phyloP scores from a whole-genome alignment of 1,140 invertebrate species.

The Melipona quadrifasciata region DNA sequence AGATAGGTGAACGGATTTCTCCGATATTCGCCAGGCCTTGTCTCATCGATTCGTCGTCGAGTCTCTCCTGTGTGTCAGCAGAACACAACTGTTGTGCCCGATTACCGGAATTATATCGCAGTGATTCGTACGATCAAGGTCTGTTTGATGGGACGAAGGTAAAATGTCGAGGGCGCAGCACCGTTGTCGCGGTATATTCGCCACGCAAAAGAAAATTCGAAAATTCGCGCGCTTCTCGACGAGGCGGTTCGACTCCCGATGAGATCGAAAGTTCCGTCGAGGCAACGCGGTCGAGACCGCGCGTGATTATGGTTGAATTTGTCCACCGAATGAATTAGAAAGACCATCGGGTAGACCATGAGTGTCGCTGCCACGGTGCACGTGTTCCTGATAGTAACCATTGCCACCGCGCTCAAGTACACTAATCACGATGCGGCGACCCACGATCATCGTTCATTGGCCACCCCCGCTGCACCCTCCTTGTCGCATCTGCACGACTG shows the following conservation, averaged over 20 bases:
- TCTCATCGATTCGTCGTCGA: too few species aligned
- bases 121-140: neutral
- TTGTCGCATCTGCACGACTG: neutral
- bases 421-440: conserved; percentile 29
- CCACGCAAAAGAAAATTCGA: neutral
- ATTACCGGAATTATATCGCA: neutral
- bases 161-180: conserved; percentile 4
- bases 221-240: neutral
- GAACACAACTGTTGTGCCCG: neutral
- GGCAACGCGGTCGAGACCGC: neutral
- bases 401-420: conserved; percentile 20
- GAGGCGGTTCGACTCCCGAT: conserved; percentile 1
- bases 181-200: neutral
- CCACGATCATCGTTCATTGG: conserved; percentile 6
- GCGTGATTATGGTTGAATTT: conserved; percentile 10
- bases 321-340: neutral
- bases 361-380: conserved; percentile 26
- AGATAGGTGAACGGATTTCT: neutral
- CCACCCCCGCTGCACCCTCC: neutral
- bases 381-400: conserved; percentile 47
- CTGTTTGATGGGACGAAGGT: neutral
- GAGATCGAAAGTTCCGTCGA: neutral
- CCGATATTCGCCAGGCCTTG: too few species aligned
- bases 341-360: conserved; percentile 41
- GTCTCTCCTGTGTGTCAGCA: too few species aligned